phyloP scores from a whole-genome alignment of 2,797 vertebrate genomes.

The Pantherophis vulpinus region DNA sequence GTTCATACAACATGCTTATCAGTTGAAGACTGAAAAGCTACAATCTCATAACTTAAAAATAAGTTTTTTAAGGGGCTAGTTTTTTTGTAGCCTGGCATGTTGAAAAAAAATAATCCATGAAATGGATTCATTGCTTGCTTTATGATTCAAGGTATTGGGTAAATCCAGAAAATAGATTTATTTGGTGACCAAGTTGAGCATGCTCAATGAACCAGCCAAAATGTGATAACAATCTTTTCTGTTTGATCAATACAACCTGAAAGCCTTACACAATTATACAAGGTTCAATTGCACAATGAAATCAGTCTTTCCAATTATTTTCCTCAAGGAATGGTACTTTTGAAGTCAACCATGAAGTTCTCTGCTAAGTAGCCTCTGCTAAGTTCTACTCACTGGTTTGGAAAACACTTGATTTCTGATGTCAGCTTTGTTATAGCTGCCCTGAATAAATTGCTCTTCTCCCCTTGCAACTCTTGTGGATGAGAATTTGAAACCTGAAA shows the following conservation, averaged over 20 bases:
- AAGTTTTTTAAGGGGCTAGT: not conserved
- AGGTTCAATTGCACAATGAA: not conserved
- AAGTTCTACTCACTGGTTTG: not conserved
- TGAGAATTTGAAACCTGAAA: not conserved
- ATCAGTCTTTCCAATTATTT: not conserved
- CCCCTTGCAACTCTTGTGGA: not conserved
- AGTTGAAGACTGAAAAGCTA: not conserved
- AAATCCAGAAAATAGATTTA: not conserved
- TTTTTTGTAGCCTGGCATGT: not conserved
- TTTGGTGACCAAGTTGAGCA: not conserved
- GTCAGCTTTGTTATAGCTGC: not conserved
- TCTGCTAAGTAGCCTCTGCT: not conserved
- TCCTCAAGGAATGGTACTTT: not conserved
- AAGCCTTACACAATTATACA: not conserved
- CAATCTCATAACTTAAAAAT: not conserved
- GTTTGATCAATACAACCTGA: not conserved
- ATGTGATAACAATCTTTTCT: not conserved
- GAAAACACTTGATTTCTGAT: not conserved
- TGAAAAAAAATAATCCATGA: not conserved
- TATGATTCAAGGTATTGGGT: not conserved
- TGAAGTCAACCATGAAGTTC: not conserved
- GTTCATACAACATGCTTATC: not conserved
- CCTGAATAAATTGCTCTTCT: not conserved
- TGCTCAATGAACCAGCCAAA: not conserved
- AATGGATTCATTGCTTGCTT: not conserved